Evolutionary conservation across 37 sponge, comb jelly and placozoan species (phyloP).

Genomic region (Geodia barretti): DNA sequence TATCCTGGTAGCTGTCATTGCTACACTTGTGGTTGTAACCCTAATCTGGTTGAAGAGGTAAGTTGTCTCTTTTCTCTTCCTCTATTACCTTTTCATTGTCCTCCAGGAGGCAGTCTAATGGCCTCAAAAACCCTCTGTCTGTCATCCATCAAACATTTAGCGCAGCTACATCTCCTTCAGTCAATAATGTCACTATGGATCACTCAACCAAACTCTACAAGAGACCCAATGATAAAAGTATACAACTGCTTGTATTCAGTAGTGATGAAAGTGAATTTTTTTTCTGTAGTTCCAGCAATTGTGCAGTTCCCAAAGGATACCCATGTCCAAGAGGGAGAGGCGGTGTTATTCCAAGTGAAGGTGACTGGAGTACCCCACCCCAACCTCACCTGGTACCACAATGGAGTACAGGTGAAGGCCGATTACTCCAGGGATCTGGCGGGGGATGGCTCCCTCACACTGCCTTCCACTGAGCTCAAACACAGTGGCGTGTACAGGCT

Average conservation of each 20-base stretch:
- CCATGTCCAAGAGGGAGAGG: slow-evolving; percentile 22
- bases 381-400: slow-evolving; percentile 33
- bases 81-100: too few species aligned
- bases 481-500: slow-evolving; percentile 43
- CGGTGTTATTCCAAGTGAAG: slow-evolving; percentile 20
- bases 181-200: too few species aligned
- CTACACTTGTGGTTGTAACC: neutral
- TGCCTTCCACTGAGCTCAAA: slow-evolving; percentile 19
- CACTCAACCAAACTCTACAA: too few species aligned
- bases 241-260: too few species aligned
- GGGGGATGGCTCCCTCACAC: slow-evolving; percentile 22
- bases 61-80: too few species aligned
- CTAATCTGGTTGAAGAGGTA: slow-evolving; percentile 1
- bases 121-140: too few species aligned
- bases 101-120: too few species aligned
- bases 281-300: too few species aligned
- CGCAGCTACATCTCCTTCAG: too few species aligned
- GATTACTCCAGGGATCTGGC: slow-evolving; percentile 35
- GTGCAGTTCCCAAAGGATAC: slow-evolving; percentile 35
- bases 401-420: neutral
- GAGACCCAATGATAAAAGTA: too few species aligned
- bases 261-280: too few species aligned
- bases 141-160: too few species aligned
- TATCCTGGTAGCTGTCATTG: neutral
- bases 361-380: slow-evolving; percentile 36